Base-by-base conservation (phyloP, 2,113 vertebrate genomes). In the Takifugu flavidus region DNA sequence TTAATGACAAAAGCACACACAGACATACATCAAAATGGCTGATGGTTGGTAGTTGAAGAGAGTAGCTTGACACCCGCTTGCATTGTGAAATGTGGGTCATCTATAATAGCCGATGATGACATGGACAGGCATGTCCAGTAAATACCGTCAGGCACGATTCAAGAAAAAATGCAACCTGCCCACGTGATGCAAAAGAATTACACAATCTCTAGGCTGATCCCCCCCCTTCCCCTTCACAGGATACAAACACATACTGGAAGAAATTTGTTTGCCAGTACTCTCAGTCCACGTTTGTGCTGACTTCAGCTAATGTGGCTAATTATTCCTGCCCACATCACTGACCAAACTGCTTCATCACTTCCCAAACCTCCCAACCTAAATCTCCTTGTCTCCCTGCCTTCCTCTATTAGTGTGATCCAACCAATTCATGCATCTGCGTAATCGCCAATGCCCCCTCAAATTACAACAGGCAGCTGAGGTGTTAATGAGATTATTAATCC, bases 1-100 rank as follows among this genome's bases (percentile, higher is more conserved):
- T 3, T 49, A 6, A 54, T 26, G n/a, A 51, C 53, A 51, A 1
- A 46, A 1, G 49, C 44, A 50, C 31, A 25, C 39, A 44, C 46
- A 60, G 14, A 46, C 34, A 52, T 3, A 53, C 43, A 50, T 49
- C 34, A 70, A 59, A 79, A 20, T 20, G 20, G 20, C 13, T 45
- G 51, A 31, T 6, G 29, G 5, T 29, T 27, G 7, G 49, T 49
- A 61, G 49, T 61, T 31, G 25, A 51, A 68, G 64, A 15, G 51
- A 73, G 62, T 43, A n/a, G 56, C 68, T 59, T 72, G 65, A 53
- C 77, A 77, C 52, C 64, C 61, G 31, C 51, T 77, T 75, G 61
- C 69, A 53, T 49, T 39, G 42, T 68, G 73, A 67, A 72, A 86
- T 83, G 71, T 82, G 73, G 86, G 80, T 80, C 75, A 84, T 78